Evolutionary conservation across 2,797 vertebrate species (phyloP), one percentile per base, ranked within the genome.

Genomic region (Sparus aurata): DNA sequence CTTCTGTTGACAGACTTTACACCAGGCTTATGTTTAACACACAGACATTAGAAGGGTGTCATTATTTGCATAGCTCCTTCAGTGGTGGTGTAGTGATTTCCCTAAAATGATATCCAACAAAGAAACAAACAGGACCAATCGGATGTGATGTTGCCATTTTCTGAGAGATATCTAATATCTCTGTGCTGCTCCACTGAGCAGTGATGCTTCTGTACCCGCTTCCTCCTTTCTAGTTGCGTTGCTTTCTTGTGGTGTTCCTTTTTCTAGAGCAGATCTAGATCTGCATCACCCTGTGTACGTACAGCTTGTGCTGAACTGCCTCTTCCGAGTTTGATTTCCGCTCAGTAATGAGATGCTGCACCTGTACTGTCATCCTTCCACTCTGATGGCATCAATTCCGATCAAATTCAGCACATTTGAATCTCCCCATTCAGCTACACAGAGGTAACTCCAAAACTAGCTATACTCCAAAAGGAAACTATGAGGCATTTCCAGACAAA

Each of bases 301-400:
- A 59, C 68, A 71, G 38, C 43, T 55, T 63, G 52, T 71, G 70
- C 66, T 53, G 55, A 55, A 80, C 83, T 65, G 20, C 25, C 43
- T 67, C 55, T 74, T 75, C 60, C 57, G 27, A 82, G 76, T 80
- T 65, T 80, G 71, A 83, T 80, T 74, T 75, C 68, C 77, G 64
- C 77, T 75, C 18, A 25, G 55, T 73, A 85, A 83, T 78, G 80
- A 63, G 71, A 73, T 66, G 38, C 59, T 59, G 52, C 30, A 59
- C 71, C 67, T 59, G 25, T 59, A 63, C 68, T 54, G 60, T 69
- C 68, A 30, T 70, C 62, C 77, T 66, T 73, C 30, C 57, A 49
- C 68, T 59, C 50, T n/a, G 30, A 23, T 30, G 46, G 52, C 61
- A 77, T 74, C 65, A 64, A 34, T 50, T 62, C 50, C 69, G 77